Evolutionary conservation across 2,113 vertebrate species (phyloP).

Genomic region (Spilogale gracilis): DNA sequence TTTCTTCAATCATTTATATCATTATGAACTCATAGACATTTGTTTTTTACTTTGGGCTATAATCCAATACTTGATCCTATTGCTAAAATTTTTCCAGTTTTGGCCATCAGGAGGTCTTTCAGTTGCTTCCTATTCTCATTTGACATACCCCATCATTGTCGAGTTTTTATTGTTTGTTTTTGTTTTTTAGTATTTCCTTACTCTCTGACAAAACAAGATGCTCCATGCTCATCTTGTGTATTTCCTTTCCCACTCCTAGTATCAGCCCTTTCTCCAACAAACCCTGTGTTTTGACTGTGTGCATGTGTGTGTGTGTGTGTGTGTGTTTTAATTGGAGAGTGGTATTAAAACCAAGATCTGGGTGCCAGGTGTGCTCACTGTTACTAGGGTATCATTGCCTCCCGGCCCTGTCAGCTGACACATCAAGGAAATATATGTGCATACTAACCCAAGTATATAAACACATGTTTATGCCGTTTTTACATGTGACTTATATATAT

Average conservation of each 20-base stretch:
- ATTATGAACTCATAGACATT: background rate
- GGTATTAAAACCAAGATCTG: conserved; percentile 19
- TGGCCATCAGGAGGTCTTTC: background rate
- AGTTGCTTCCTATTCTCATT: background rate
- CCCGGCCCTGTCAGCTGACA: background rate
- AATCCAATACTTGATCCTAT: background rate
- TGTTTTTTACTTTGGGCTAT: background rate
- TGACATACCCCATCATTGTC: background rate
- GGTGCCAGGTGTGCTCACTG: background rate
- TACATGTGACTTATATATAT: background rate
- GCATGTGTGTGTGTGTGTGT: no score
- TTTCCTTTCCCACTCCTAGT: background rate
- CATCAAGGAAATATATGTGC: background rate
- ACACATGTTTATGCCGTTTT: background rate
- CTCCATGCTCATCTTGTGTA: background rate
- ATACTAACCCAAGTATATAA: background rate
- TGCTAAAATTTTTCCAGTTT: background rate
- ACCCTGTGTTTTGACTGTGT: background rate
- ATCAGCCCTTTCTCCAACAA: background rate
- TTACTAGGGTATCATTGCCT: background rate
- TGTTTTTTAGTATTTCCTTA: background rate
- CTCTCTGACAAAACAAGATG: background rate
- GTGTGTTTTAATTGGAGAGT: background rate
- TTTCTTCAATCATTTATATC: background rate
- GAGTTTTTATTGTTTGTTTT: background rate